Conservation (phyloP, 1,140 invertebrate genomes). For the Hyphantria cunea region DNA sequence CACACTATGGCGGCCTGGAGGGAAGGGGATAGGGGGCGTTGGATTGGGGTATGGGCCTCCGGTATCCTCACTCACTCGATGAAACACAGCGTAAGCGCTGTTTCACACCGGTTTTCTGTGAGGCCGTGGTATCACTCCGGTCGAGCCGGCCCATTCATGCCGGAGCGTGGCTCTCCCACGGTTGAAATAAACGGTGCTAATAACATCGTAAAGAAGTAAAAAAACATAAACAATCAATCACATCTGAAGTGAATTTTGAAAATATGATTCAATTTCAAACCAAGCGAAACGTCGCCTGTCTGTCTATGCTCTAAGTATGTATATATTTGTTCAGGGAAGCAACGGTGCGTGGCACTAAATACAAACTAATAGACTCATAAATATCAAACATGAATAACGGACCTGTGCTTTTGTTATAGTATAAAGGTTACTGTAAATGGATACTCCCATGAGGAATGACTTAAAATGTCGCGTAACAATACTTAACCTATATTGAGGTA, state of each 20-base stretch:
- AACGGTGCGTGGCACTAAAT: constrained; percentile 7
- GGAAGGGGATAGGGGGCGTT: no score
- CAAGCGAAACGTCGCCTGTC: no score
- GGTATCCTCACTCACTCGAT: no score
- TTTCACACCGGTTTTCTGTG: no score
- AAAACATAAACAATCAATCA: constrained; percentile 35
- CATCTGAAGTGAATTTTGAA: constrained; percentile 23
- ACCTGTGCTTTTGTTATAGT: constrained; percentile 36
- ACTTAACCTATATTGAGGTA: constrained; percentile 51
- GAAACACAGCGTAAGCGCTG: no score
- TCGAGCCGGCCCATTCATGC: no score
- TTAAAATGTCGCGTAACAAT: constrained; percentile 62
- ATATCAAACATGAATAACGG: constrained; percentile 35
- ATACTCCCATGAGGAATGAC: constrained; percentile 42
- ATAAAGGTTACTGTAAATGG: constrained; percentile 40
- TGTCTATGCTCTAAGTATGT: no score
- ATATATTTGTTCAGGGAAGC: not conserved
- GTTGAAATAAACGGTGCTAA: no score
- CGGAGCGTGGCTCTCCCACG: no score
- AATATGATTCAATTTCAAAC: constrained; percentile 11
- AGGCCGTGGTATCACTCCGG: no score
- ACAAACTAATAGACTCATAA: constrained; percentile 40
- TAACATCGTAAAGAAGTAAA: constrained; percentile 20
- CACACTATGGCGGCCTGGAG: no score
- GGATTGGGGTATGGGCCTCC: no score